phyloP scores from a whole-genome alignment of 2,113 vertebrate genomes.

The Phainopepla nitens region DNA sequence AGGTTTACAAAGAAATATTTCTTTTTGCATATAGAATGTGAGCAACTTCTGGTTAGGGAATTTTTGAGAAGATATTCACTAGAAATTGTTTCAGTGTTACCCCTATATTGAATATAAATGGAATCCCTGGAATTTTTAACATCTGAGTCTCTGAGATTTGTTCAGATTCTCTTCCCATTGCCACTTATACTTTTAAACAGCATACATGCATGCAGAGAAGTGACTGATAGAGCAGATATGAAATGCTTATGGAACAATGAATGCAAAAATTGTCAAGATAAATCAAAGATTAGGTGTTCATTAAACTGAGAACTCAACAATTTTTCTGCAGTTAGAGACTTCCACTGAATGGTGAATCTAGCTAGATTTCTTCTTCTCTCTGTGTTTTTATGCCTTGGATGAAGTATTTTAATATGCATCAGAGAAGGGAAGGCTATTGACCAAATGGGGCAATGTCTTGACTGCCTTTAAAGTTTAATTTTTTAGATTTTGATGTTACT shows the following conservation, averaged over 20 bases:
- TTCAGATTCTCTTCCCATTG: neutral
- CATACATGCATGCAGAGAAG: neutral
- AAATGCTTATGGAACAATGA: neutral
- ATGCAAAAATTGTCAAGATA: neutral
- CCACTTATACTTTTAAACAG: neutral
- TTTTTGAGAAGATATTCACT: neutral
- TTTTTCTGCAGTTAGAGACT: neutral
- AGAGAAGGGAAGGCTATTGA: neutral
- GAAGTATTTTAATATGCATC: neutral
- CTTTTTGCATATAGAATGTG: neutral
- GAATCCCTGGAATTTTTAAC: neutral
- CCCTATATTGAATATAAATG: neutral
- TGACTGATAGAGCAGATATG: neutral
- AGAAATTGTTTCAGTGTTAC: neutral
- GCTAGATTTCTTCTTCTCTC: neutral
- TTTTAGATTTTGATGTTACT: neutral
- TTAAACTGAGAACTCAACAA: neutral
- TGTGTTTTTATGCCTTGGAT: neutral
- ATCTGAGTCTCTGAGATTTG: neutral
- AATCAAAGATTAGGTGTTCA: neutral
- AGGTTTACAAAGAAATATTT: neutral
- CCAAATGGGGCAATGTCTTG: neutral
- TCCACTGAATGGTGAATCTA: neutral
- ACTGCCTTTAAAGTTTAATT: neutral
- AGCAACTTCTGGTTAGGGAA: neutral